Base-by-base conservation (phyloP, 2,888 invertebrate genomes). In the Hoplodrina blanda region DNA sequence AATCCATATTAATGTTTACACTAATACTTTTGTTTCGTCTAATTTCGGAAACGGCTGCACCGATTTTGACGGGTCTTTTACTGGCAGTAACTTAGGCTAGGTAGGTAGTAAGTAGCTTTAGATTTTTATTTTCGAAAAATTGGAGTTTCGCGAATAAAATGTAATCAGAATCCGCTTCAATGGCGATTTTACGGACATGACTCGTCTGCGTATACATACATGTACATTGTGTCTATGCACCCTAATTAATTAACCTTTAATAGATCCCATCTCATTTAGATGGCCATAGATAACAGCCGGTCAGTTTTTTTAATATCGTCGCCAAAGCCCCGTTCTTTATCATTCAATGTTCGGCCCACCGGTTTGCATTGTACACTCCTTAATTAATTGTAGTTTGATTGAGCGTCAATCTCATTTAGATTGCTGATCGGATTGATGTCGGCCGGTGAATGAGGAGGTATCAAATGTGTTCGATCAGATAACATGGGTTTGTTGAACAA, bases 341-440 rank as follows among this genome's bases (percentile, higher is more conserved):
- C 69, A 81, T 77, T 81, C 73, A 81, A 33, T 20, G 68, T 69
- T 56, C 49, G 46, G 59, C 44, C 67, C 65, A 54, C 66, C 68
- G 62, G 62, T 41, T 64, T 10, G 15, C 66, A 82, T 78, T 90
- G 88, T 87, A 83, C 86, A 84, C 84, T 67, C 76, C 73, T 86
- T 93, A 92, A 93, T 93, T 92, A 93, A 93, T 93, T 92, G 89
- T 87, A 81, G 84, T 89, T 89, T 93, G 92, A 93, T 93, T 90
- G 91, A 85, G 83, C 86, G 89, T 89, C 91, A 86, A 84, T 87
- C 87, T 85, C 83, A 83, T 78, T 80, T 63, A 64, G 81, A 83
- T 85, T 65, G 60, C 53, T 76, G 76, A 86, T 87, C 82, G 70
- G 80, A 87, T 86, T 79, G 84, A 82, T 79, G 82, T 82, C 73